phyloP scores from a whole-genome alignment of 2,113 vertebrate species.

The Cathartes aura region DNA sequence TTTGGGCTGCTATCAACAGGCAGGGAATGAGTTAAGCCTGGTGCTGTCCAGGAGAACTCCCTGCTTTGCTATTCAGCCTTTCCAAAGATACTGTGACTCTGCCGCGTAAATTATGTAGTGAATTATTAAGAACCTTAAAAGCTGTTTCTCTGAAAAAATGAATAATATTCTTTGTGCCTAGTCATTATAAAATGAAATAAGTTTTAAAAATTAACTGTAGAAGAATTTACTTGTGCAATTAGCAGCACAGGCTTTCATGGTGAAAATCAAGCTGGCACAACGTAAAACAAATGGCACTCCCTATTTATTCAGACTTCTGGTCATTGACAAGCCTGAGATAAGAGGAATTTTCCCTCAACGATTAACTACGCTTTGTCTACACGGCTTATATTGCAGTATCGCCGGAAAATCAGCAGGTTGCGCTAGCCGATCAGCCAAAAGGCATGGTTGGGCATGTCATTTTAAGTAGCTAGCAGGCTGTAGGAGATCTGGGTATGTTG shows the following conservation, averaged over 20 bases:
- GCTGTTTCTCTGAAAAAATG: neutral
- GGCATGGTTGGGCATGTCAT: accelerated
- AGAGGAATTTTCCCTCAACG: accelerated
- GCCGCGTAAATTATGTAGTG: accelerated
- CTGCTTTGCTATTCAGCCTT: neutral
- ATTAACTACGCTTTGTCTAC: accelerated
- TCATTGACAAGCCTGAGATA: accelerated
- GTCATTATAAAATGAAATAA: neutral
- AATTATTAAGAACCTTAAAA: neutral
- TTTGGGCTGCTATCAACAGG: neutral
- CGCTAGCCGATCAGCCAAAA: neutral
- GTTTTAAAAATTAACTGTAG: neutral
- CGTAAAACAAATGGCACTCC: accelerated
- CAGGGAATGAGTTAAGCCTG: neutral
- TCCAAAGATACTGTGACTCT: neutral
- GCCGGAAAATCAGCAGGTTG: neutral
- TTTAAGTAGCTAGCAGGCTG: accelerated
- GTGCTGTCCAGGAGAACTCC: neutral
- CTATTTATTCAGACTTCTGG: neutral
- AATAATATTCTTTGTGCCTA: neutral
- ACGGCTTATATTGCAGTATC: accelerated
- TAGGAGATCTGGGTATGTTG: accelerated
- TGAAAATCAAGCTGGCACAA: neutral
- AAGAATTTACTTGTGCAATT: neutral
- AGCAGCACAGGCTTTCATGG: neutral